phyloP scores from a whole-genome alignment of 2,113 vertebrate genomes.

The Syngnathus floridae region DNA sequence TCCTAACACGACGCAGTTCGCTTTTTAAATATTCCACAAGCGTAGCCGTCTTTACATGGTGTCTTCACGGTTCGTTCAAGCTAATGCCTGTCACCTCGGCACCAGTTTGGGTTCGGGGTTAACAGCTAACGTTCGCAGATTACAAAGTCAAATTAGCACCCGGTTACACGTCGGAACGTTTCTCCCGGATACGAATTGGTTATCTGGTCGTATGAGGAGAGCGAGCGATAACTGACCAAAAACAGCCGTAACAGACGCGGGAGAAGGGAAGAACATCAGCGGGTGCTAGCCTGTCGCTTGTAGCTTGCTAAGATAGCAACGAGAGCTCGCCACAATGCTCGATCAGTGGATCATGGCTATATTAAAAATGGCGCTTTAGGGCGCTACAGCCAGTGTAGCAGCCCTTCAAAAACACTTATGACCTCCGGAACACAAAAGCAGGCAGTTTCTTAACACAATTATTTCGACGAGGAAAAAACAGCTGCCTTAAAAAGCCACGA shows the following conservation, averaged over 20 bases:
- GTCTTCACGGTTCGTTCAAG: slow-evolving; percentile 17
- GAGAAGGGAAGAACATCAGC: background rate
- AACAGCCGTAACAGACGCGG: background rate
- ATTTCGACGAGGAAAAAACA: background rate
- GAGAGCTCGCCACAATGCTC: slow-evolving; percentile 63
- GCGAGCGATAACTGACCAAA: background rate
- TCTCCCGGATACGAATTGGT: slow-evolving; percentile 1
- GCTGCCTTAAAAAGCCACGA: slow-evolving; percentile 1
- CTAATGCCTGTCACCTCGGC: slow-evolving; percentile 25
- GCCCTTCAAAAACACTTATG: slow-evolving; percentile 33
- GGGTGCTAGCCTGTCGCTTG: background rate
- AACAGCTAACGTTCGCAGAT: slow-evolving; percentile 30
- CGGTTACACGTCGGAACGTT: slow-evolving; percentile 4
- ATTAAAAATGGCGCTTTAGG: slow-evolving; percentile 80
- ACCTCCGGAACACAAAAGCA: background rate
- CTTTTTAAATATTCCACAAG: background rate
- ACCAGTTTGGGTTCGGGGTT: slow-evolving; percentile 14
- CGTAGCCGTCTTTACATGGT: background rate
- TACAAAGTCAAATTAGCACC: slow-evolving; percentile 28
- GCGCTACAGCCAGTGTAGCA: slow-evolving; percentile 35
- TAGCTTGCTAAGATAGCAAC: slow-evolving; percentile 22
- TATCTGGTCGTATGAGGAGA: background rate
- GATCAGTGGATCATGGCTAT: slow-evolving; percentile 64
- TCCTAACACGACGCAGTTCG: background rate
- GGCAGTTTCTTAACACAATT: background rate